These are phyloP conservation scores for Halcyon badia DNA, from an alignment of 2,797 vertebrate species.

Conservation along the genomic window DNA sequence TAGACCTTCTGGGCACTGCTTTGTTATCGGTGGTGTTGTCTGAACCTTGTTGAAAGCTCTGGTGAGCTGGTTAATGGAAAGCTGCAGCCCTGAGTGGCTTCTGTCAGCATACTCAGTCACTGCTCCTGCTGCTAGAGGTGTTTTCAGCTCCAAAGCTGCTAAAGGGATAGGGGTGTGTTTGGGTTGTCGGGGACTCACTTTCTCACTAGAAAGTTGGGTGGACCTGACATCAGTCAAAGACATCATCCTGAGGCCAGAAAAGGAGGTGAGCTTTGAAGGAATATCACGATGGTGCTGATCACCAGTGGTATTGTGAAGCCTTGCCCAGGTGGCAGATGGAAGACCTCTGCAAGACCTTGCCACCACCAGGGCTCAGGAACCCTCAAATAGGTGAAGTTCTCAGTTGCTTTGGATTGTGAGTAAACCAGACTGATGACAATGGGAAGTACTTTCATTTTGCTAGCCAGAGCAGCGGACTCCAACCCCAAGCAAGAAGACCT, in stretches of 20 bases:
- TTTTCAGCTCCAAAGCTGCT: background rate
- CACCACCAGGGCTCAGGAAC: background rate
- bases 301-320: fast-evolving
- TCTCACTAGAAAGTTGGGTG: background rate
- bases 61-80: background rate
- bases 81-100: background rate
- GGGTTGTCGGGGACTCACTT: background rate
- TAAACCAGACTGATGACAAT: fast-evolving
- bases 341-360: background rate
- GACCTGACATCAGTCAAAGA: background rate
- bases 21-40: fast-evolving
- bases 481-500: background rate
- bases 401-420: fast-evolving
- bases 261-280: background rate
- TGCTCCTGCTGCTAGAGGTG: background rate
- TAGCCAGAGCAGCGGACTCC: background rate
- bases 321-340: background rate
- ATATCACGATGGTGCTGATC: background rate
- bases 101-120: fast-evolving
- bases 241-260: background rate
- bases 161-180: background rate
- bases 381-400: background rate
- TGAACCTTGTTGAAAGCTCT: background rate
- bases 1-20: background rate
- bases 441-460: background rate